phyloP scores from a whole-genome alignment of 2,113 vertebrate genomes.

The Nerophis lumbriciformis region DNA sequence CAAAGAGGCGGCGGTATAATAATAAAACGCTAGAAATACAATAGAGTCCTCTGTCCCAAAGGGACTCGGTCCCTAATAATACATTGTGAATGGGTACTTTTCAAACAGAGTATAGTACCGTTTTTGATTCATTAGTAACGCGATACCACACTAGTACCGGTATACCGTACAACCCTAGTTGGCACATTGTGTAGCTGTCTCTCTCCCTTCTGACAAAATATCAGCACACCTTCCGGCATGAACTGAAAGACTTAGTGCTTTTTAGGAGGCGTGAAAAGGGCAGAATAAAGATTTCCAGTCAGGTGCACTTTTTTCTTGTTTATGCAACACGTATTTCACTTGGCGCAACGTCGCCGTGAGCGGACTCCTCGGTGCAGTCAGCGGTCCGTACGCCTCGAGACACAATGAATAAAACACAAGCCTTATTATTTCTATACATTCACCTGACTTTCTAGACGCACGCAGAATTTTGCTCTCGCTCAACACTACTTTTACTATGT shows the following conservation, averaged over 20 bases:
- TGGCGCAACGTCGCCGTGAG: neutral
- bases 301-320: neutral
- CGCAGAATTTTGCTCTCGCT: too few relatives aligned
- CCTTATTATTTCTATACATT: slow-evolving; percentile 14
- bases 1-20: too few relatives aligned
- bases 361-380: slow-evolving; percentile 17
- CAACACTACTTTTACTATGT: neutral
- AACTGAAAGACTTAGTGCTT: slow-evolving; percentile 27
- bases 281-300: slow-evolving; percentile 6
- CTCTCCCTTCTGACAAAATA: slow-evolving; percentile 27
- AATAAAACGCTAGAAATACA: too few relatives aligned
- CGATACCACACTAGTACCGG: too few relatives aligned
- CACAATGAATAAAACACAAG: slow-evolving; percentile 30
- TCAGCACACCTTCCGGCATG: slow-evolving; percentile 21
- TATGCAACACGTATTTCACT: neutral
- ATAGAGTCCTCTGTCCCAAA: too few relatives aligned
- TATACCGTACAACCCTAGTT: too few relatives aligned
- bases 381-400: slow-evolving; percentile 24
- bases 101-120: too few relatives aligned
- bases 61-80: too few relatives aligned
- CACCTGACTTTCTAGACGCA: slow-evolving; percentile 2
- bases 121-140: too few relatives aligned
- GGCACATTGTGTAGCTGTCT: slow-evolving; percentile 2
- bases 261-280: slow-evolving; percentile 29
- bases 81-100: too few relatives aligned